A percentile compares a stretch with the other conserved stretches of the same genome.
Conservation (phyloP, 2,797 vertebrate genomes). For the Poeciliopsis gracilis region DNA sequence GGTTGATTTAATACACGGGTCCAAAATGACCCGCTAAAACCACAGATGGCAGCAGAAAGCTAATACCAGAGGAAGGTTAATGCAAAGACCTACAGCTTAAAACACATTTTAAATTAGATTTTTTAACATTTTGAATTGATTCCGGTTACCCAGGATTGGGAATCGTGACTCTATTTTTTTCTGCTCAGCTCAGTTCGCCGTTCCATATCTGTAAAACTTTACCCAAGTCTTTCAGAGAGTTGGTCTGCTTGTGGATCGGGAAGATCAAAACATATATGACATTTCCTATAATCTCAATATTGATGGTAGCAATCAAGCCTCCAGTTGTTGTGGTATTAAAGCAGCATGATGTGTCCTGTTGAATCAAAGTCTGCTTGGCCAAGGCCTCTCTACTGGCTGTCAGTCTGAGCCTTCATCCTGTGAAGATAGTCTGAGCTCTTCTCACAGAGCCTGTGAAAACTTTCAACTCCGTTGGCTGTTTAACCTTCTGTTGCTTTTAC, state of each 20-base stretch:
- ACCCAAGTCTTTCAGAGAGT: not conserved
- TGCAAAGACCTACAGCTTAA: too few species aligned
- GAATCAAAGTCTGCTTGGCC: not conserved
- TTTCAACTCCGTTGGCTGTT: too few species aligned
- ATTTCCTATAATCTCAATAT: not conserved
- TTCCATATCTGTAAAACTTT: not conserved
- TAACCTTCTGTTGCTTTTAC: too few species aligned
- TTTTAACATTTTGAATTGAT: too few species aligned
- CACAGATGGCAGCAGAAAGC: too few species aligned
- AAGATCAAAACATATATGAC: not conserved
- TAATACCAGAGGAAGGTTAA: too few species aligned
- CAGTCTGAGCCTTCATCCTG: not conserved
- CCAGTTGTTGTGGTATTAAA: not conserved
- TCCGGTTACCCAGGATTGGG: too few species aligned
- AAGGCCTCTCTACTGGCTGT: not conserved
- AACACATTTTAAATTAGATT: too few species aligned
- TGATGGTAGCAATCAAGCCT: not conserved
- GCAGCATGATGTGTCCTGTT: not conserved
- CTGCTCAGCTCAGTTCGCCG: not conserved
- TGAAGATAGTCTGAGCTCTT: not conserved
- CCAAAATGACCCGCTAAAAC: too few species aligned
- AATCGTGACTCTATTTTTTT: too few species aligned
- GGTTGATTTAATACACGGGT: too few species aligned
- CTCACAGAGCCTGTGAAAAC: too few species aligned
- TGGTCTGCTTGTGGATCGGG: not conserved